Base-by-base conservation (phyloP, 2,797 vertebrate genomes). In the Perodicticus potto region DNA sequence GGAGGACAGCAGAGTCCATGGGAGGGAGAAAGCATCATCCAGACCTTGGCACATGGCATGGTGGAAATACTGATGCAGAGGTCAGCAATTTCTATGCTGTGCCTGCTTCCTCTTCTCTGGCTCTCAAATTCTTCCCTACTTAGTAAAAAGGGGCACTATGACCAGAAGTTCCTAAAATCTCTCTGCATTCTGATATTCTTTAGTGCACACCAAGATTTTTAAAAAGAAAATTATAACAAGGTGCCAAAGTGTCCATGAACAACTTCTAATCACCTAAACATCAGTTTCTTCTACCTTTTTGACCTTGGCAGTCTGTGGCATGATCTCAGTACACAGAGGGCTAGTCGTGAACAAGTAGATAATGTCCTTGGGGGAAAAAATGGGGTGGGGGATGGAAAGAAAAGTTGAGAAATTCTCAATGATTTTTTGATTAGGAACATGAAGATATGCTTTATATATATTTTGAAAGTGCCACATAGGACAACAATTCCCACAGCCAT, bases 151-250 rank as follows among this genome's bases (percentile, higher is more conserved):
- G 73, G 27, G 4, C 45, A 55, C 70, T 83, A 8, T 19, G 49
- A 83, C 55, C 76, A 84, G 6, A 87, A 65, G n/a, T 63, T 63
- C 14, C 59, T 34, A 49, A 89, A 85, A 88, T 76, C 19, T 12
- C 29, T 86, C 80, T 43, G 32, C 13, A 40, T 43, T 74, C 34
- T 81, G 53, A 73, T 37, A 86, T 3, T 43, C 49, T 83, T 82
- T 45, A 12, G 1, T 73, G 40, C 25, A 86, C 91, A 63, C 37
- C 53, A 82, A 82, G 29, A 37, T 19, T 87, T 73, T 83, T 43
- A 16, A n/a, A n/a, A 95, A 72, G 55, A 94, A 93, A 88, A 81
- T 29, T 76, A 23, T 89, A 89, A 55, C 40, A 65, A 74, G 57
- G 22, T 78, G 27, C 40, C 76, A 83, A 13, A 4, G 43, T 23